Percentiles rank a stretch among this genome's conserved stretches.
phyloP scores from a whole-genome alignment of 2,113 vertebrate species.

The Kryptolebias marmoratus region DNA sequence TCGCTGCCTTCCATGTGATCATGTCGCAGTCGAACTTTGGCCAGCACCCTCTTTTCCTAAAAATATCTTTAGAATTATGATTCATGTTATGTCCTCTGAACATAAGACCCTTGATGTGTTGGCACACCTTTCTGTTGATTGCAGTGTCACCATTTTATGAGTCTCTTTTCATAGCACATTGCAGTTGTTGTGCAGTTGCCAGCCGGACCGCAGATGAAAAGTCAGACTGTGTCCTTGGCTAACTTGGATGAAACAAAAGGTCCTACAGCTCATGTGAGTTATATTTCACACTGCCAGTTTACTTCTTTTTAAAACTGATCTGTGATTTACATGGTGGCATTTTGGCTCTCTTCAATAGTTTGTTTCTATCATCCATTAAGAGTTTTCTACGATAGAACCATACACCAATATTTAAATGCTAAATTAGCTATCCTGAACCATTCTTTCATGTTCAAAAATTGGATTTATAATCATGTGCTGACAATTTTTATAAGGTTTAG shows the following conservation, averaged over 20 bases:
- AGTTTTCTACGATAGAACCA: neutral
- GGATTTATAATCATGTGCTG: no score
- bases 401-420: neutral
- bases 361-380: neutral
- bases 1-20: slow-evolving; percentile 23
- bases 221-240: slow-evolving; percentile 52
- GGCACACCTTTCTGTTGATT: slow-evolving; percentile 45
- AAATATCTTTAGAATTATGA: slow-evolving; percentile 54
- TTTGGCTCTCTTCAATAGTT: neutral
- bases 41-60: slow-evolving; percentile 18
- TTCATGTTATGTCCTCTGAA: slow-evolving; percentile 55
- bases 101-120: slow-evolving; percentile 65
- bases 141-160: slow-evolving; percentile 61
- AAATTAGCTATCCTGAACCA: slow-evolving; percentile 3
- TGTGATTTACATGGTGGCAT: neutral
- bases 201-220: slow-evolving; percentile 28
- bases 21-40: slow-evolving; percentile 4
- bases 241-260: slow-evolving; percentile 34
- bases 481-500: neutral
- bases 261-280: slow-evolving; percentile 9
- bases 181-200: slow-evolving; percentile 62
- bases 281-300: slow-evolving; percentile 24
- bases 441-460: neutral
- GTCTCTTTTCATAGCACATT: slow-evolving; percentile 55
- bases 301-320: slow-evolving; percentile 2